Base-by-base conservation (phyloP, 1,140 invertebrate species). In the Acromyrmex echinatior region DNA sequence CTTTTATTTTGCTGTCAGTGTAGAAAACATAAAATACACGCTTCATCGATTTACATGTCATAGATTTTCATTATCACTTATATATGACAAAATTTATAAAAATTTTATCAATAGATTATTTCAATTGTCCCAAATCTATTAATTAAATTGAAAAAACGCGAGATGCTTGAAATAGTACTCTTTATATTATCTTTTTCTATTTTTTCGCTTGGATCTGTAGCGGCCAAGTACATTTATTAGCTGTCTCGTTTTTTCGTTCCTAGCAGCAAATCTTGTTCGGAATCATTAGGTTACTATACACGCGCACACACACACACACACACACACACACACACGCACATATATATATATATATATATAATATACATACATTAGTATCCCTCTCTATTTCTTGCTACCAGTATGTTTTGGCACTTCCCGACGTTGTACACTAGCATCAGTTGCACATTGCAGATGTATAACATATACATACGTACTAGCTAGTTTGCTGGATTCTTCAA, bases 401-500 rank as follows among this genome's bases (percentile, higher is more conserved):
- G 66, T 21, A 70, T 12, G 21, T 51, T 70, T 70, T 51, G 39
- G 14, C 39, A 25, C 66, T 70, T n/a, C 66, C 39, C 39, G 14
- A 16, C 31, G 2, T 28, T 70, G 21, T 70, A 21, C 66, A 70
- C 49, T 45, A 68, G 35, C n/a, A 68, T 68, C 66, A 51, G 39
- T 70, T 70, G 31, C 31, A 66, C 65, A 39, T 66, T 66, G 21
- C n/a, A 70, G n/a, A 45, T 68, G 66, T 39, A 68, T 25, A 25
- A 10, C 66, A 49, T 16, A 45, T n/a, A 45, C 21, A 12, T 2
- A 21, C 2, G n/a, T 10, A 10, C 10, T n/a, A 25, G 31, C 10
- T 45, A 1, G 12, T 45, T n/a, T 21, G 7, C 5, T 21, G n/a
- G 10, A 68, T 28, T 70, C 6, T 70, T 70, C 21, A 51, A 18